Percentiles rank a stretch among this genome's conserved stretches.
phyloP scores from a whole-genome alignment of 2,888 invertebrate genomes.

The Lymantria dispar region DNA sequence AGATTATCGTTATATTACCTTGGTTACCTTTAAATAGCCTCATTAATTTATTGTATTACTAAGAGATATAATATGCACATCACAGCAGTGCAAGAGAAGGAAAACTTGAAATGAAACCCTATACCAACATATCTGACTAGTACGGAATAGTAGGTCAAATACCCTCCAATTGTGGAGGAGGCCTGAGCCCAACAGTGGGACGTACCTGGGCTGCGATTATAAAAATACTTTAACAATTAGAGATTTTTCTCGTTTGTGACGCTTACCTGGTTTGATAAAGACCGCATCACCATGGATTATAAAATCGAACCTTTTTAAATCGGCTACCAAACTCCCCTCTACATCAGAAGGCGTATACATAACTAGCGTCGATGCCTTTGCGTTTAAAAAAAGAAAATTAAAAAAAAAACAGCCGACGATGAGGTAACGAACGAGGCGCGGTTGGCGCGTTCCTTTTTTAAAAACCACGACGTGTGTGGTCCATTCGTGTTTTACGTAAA shows the following conservation, averaged over 20 bases:
- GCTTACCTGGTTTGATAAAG: slow-evolving; percentile 4
- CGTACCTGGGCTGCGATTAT: too few relatives aligned
- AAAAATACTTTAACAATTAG: too few relatives aligned
- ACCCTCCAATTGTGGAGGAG: too few relatives aligned
- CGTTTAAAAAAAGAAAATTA: slow-evolving; percentile 51
- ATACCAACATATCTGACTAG: too few relatives aligned
- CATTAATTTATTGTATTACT: too few relatives aligned
- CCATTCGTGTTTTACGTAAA: slow-evolving; percentile 28
- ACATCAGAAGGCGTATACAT: slow-evolving; percentile 62
- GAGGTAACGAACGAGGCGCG: slow-evolving; percentile 81
- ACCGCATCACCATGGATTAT: slow-evolving; percentile 18
- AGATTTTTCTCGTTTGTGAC: not conserved
- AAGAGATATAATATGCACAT: too few relatives aligned
- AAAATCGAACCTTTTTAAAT: slow-evolving; percentile 28
- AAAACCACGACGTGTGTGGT: slow-evolving; percentile 78
- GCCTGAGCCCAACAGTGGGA: too few relatives aligned
- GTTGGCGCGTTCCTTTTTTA: slow-evolving; percentile 78
- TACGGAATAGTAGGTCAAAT: too few relatives aligned
- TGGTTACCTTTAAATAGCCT: too few relatives aligned
- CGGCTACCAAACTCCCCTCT: slow-evolving; percentile 37
- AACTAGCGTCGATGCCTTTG: slow-evolving; percentile 66
- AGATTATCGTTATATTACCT: too few relatives aligned
- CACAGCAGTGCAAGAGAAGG: too few relatives aligned
- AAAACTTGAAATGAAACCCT: too few relatives aligned
- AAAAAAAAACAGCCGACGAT: slow-evolving; percentile 71